Percentiles rank a stretch among this genome's conserved stretches.
phyloP scores from a whole-genome alignment of 2,797 vertebrate species.

The Danio albolineatus region DNA sequence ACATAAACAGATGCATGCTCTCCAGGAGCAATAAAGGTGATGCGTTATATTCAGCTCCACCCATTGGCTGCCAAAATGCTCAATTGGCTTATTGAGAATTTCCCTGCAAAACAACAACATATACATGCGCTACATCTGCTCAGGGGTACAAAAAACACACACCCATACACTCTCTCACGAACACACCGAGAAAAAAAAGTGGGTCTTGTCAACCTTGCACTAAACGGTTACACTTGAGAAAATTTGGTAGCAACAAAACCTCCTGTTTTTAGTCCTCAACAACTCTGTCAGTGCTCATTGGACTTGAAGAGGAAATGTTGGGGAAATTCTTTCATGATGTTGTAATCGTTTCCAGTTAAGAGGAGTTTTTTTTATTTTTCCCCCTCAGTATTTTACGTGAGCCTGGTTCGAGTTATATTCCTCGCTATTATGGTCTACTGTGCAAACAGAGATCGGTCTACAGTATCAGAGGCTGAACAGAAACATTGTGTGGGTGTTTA shows the following conservation, averaged over 20 bases:
- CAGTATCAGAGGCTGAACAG: constrained; percentile 24
- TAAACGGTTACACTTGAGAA: constrained; percentile 37
- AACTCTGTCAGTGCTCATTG: constrained; percentile 34
- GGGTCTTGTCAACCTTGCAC: constrained; percentile 35
- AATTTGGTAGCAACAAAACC: constrained; percentile 28
- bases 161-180: background rate
- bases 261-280: constrained; percentile 45
- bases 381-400: constrained; percentile 47
- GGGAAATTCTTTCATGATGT: constrained; percentile 63
- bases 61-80: background rate
- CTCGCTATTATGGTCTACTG: constrained; percentile 5
- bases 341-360: constrained; percentile 59
- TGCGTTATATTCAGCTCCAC: constrained; percentile 27
- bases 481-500: constrained; percentile 45
- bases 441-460: constrained; percentile 3
- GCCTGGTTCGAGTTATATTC: constrained; percentile 48
- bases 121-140: constrained; percentile 47
- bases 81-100: constrained; percentile 31
- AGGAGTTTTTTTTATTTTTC: constrained; percentile 30
- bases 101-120: constrained; percentile 17
- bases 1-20: constrained; percentile 43
- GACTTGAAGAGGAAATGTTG: constrained; percentile 47
- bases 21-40: constrained; percentile 14
- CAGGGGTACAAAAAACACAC: constrained; percentile 14
- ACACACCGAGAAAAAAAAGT: background rate